These are phyloP conservation scores for Pelochelys cantorii DNA, from an alignment of 2,797 vertebrate genomes.

Conservation along the genomic window DNA sequence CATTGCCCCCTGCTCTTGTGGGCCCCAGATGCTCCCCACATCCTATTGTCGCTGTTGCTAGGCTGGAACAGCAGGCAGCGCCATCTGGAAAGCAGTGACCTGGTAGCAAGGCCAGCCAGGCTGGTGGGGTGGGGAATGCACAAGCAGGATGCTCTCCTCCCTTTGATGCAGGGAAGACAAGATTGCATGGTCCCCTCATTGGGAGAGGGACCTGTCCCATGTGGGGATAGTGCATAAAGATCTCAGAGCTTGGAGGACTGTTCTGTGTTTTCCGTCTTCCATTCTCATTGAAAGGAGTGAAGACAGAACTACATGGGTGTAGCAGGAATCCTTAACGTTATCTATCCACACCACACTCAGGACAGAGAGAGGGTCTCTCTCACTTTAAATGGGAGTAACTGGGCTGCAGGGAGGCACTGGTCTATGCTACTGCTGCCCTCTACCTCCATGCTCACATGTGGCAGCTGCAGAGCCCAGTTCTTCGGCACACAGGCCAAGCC, in stretches of 20 bases:
- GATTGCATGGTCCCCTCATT: neutral
- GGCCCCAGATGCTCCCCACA: neutral
- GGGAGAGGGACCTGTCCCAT: neutral
- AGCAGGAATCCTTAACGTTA: neutral
- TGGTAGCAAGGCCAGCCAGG: neutral
- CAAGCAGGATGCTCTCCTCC: neutral
- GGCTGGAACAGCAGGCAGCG: neutral
- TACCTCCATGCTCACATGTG: neutral
- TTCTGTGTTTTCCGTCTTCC: no score
- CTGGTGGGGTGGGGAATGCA: fast-evolving
- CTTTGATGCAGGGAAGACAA: neutral
- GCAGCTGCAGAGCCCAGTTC: neutral
- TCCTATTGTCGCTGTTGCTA: neutral
- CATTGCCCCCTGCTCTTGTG: fast-evolving
- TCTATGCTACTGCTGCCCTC: neutral
- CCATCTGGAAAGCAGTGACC: neutral
- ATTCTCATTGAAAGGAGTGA: neutral
- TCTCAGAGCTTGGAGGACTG: neutral
- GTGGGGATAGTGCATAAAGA: neutral
- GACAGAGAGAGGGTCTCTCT: no score
- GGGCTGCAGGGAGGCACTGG: neutral
- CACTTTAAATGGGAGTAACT: neutral
- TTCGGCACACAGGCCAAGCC: neutral
- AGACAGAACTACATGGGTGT: neutral
- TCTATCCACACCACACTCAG: no score